phyloP scores from a whole-genome alignment of 2,797 vertebrate genomes.

The Balearica regulorum region DNA sequence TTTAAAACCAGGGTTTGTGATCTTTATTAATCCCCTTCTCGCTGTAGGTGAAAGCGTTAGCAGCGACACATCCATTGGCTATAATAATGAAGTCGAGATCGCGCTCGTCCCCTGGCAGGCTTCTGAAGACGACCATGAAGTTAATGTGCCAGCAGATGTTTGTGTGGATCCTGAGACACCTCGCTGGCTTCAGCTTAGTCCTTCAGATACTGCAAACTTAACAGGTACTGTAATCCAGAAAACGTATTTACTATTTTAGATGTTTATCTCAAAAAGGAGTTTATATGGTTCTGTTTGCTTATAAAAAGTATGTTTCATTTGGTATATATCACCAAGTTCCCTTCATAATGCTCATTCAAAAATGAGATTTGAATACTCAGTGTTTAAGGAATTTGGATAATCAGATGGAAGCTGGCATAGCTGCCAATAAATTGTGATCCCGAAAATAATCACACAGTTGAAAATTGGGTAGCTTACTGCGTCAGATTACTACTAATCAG shows the following conservation, averaged over 20 bases:
- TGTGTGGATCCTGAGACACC: conserved; percentile 80
- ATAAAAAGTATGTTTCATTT: background rate
- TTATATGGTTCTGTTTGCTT: rapidly evolving
- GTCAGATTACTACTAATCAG: background rate
- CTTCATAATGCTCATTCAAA: rapidly evolving
- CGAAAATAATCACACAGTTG: background rate
- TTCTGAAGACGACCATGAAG: conserved; percentile 86
- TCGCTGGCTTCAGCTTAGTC: conserved; percentile 87
- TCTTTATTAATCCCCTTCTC: background rate
- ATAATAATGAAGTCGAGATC: conserved; percentile 82
- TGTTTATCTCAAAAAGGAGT: background rate
- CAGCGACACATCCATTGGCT: conserved; percentile 86
- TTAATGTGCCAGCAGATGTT: conserved; percentile 80
- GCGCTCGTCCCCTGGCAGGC: conserved; percentile 80
- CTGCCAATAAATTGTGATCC: background rate
- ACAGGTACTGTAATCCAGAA: conserved; percentile 80
- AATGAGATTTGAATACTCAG: background rate
- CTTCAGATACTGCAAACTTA: conserved; percentile 82
- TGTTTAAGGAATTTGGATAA: background rate
- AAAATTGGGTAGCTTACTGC: background rate
- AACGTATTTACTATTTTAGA: background rate
- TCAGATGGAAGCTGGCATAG: background rate
- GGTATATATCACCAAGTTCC: background rate
- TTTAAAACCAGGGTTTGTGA: background rate
- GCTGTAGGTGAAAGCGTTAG: conserved; percentile 87